Evolutionary conservation across 1,140 invertebrate species (phyloP), one percentile per base, ranked within the genome.

Genomic region (Macrostomum lignano): DNA sequence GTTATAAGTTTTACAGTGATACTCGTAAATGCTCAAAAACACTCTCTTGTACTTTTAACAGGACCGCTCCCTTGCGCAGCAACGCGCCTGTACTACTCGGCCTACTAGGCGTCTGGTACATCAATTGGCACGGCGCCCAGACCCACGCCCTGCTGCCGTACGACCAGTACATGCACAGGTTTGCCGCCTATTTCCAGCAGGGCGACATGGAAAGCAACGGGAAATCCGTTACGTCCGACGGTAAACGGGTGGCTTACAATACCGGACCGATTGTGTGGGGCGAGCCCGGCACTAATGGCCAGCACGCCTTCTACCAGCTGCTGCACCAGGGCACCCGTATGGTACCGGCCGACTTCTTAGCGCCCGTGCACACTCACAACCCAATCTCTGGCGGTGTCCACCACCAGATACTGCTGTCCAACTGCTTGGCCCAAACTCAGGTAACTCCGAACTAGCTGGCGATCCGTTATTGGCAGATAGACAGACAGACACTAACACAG

Each of bases 181-280:
- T 98, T 62, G 77, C 91, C 23, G 86, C 91, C 7, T 96, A 98
- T 58, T 94, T 98, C 60, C 91, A 98, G 62, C 91, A 98, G 65
- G 88, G 86, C 7, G 91, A 98, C 52, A 98, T 98, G 91, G 91
- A 98, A 60, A 91, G 79, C 38, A 98, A 98, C 63, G 91, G 91
- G 44, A 98, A 98, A 64, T 86, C 72, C 39, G 46, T 69, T 0
- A 86, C 75, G 7, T 65, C 72, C 24, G 65, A 64, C 40, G 77
- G 78, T 0, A 49, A 67, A 23, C 51, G 50, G 11, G 81, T 79
- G 1, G 55, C 69, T 42, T 84, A 82, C 52, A 64, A 55, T 19
- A 91, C 82, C 6, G 84, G 84, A 0, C 77, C 79, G 26, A 73
- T 86, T 42, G 72, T 82, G 22, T 84, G 77, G 88, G 69, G 88